Conservation (phyloP, 2,113 vertebrate genomes). For the Willisornis vidua region DNA sequence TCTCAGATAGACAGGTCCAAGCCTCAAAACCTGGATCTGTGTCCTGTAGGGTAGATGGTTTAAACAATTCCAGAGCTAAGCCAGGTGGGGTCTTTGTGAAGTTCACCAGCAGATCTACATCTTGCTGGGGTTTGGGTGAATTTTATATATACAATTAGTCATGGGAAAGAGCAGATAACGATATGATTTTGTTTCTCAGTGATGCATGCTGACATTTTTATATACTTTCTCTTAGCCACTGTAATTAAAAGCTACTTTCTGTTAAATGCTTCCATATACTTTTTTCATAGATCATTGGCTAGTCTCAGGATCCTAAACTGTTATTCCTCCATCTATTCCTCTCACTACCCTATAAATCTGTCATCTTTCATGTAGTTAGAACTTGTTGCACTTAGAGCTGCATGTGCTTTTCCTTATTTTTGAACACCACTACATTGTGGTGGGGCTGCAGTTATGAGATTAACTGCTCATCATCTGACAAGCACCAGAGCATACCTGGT, state of each 20-base stretch:
- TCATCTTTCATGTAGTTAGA: background rate
- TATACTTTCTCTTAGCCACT: background rate
- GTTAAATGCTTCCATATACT: background rate
- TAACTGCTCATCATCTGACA: background rate
- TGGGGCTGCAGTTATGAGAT: background rate
- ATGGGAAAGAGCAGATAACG: background rate
- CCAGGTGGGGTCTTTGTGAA: background rate
- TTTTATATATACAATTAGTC: background rate
- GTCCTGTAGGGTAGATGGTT: background rate
- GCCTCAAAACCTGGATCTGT: background rate
- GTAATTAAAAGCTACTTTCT: slow-evolving; percentile 31
- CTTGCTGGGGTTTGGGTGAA: background rate
- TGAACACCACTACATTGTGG: background rate
- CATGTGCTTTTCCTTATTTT: background rate
- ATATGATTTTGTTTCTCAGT: background rate
- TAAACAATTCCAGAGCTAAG: background rate
- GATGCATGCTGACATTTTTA: slow-evolving; percentile 14
- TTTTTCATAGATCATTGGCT: slow-evolving; percentile 11
- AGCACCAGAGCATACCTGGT: background rate
- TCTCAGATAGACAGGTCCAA: background rate
- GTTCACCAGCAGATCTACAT: background rate
- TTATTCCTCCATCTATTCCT: slow-evolving; percentile 1
- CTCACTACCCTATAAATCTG: slow-evolving; percentile 36
- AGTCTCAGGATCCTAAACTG: background rate
- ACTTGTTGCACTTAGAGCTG: background rate